Base-by-base conservation (phyloP, 2,113 vertebrate genomes). In the Melanerpes formicivorus region DNA sequence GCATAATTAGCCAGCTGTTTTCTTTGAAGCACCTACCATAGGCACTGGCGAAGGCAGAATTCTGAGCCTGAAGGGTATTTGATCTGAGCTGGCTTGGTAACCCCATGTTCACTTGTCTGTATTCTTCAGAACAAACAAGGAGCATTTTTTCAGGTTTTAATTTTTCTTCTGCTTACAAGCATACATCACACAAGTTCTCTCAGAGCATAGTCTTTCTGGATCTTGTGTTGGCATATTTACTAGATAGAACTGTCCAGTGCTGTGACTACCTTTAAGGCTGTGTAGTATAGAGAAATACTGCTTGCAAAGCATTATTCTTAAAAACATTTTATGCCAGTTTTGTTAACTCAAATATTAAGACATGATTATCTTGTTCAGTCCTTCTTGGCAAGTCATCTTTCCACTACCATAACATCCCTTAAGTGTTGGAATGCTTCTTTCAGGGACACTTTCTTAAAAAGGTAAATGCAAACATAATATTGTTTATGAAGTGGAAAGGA, bases 1-100 rank as follows among this genome's bases (percentile, higher is more conserved):
- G 9, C 3, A 3, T 87, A 93, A 95, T 92, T 93, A 93, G 42
- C 64, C 87, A 93, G 75, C 84, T 93, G 79, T 83, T 95, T 94
- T 82, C 81, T 95, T 83, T 89, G 72, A 87, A 90, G 75, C 60
- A 64, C 48, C 64, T 73, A 85, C 56, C 64, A 21, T 21, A 64
- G 75, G 30, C 84, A 87, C 30, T 44, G 34, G 50, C 0, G 0
- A 72, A 90, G 73, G 27, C 56, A 87, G 78, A 82, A 67, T 73
- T 60, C 74, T 79, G 52, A 88, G n/a, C 71, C 72, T 79, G 67
- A 66, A 9, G n/a, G 73, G 50, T 87, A 90, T 84, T 90, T 87
- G 50, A 73, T 90, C 78, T 74, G 72, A 16, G 76, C 83, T 93
- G 93, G 19, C 21, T 42, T 34, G 16, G 46, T 32, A 84, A 92